Evolutionary conservation across 2,888 invertebrate genomes (phyloP).

Genomic region (Mallateleia sp.): DNA sequence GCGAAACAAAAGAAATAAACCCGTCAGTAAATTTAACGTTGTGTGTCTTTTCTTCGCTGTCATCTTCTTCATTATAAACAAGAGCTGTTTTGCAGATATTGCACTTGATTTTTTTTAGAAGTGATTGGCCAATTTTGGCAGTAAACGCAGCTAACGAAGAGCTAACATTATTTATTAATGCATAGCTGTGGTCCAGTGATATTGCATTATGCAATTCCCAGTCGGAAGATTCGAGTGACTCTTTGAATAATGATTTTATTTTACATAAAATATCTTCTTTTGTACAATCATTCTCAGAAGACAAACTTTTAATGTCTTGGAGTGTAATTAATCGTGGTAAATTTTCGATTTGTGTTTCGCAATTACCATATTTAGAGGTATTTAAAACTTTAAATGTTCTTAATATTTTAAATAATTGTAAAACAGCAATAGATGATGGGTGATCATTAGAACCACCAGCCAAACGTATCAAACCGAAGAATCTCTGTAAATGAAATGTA

Average conservation of each 20-base stretch:
- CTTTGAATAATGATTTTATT: constrained; percentile 2
- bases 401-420: constrained; percentile 14
- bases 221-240: not conserved
- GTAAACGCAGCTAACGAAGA: not conserved
- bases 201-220: too few species aligned
- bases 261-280: not conserved
- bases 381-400: constrained; percentile 18
- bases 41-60: not conserved
- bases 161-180: not conserved
- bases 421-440: constrained; percentile 7
- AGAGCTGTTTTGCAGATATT: constrained; percentile 4
- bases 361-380: constrained; percentile 1
- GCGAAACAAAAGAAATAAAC: not conserved
- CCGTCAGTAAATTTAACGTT: not conserved
- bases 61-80: not conserved
- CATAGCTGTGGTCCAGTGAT: not conserved
- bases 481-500: constrained; percentile 24
- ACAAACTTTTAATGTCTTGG: constrained; percentile 10
- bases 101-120: constrained; percentile 1
- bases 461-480: constrained; percentile 1
- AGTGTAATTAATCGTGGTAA: constrained; percentile 4
- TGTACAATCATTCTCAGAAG: not conserved
- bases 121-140: constrained; percentile 8
- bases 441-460: constrained; percentile 15
- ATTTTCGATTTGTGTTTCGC: not conserved